phyloP scores from a whole-genome alignment of 2,113 vertebrate species.

The Excalfactoria chinensis region DNA sequence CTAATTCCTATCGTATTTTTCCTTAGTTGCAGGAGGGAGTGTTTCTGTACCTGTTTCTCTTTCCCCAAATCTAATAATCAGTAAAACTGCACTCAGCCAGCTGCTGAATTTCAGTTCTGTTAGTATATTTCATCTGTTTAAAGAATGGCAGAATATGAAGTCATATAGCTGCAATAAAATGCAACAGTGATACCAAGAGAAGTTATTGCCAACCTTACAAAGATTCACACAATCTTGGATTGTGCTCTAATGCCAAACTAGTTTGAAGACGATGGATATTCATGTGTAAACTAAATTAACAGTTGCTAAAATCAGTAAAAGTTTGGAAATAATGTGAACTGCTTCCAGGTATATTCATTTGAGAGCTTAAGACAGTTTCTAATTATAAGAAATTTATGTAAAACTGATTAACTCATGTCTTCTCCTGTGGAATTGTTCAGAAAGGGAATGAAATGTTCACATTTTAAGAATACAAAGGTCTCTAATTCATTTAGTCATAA shows the following conservation, averaged over 20 bases:
- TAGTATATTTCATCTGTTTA: constrained; percentile 15
- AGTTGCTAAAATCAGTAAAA: neutral
- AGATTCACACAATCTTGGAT: neutral
- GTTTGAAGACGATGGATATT: neutral
- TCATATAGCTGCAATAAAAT: neutral
- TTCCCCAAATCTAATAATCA: constrained; percentile 41
- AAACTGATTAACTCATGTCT: neutral
- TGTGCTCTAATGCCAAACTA: neutral
- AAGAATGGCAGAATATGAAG: constrained; percentile 5
- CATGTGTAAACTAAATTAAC: neutral
- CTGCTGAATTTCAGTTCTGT: constrained; percentile 28
- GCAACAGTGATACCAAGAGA: neutral
- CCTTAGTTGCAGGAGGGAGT: constrained; percentile 28
- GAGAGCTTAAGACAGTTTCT: neutral
- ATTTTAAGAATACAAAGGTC: neutral
- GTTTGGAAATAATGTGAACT: neutral
- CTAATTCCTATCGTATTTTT: constrained; percentile 41
- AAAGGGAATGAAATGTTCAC: neutral
- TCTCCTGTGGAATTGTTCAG: neutral
- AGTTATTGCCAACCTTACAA: neutral
- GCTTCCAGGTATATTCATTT: neutral
- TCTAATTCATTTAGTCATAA: neutral
- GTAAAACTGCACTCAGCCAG: neutral
- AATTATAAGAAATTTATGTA: neutral
- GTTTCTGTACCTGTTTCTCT: constrained; percentile 49